Conservation (phyloP, 2,797 vertebrate genomes). For the Neopelma chrysocephalum region DNA sequence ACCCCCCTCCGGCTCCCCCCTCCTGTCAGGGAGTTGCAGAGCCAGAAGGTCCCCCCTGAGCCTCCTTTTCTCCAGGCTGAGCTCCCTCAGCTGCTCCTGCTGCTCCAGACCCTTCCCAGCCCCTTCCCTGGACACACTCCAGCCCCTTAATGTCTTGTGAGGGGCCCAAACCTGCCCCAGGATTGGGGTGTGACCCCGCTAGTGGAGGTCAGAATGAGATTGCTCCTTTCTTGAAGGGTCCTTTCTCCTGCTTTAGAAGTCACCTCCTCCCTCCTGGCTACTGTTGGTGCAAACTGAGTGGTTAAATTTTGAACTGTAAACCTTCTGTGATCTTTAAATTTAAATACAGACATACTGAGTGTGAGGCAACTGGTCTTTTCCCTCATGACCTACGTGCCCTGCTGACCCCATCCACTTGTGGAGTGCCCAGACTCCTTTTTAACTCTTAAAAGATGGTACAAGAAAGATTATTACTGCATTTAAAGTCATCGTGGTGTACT, state of each 20-base stretch:
- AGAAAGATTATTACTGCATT: not conserved
- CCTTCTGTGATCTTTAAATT: not conserved
- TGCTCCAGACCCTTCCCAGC: too few relatives aligned
- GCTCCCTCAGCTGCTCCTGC: too few relatives aligned
- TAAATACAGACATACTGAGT: not conserved
- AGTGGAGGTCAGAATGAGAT: rapidly evolving
- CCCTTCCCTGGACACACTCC: too few relatives aligned
- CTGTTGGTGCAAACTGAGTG: not conserved
- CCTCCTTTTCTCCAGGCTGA: too few relatives aligned
- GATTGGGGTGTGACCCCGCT: too few relatives aligned
- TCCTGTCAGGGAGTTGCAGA: too few relatives aligned
- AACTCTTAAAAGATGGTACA: not conserved
- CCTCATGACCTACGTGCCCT: rapidly evolving
- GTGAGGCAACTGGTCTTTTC: not conserved
- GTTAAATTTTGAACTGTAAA: not conserved
- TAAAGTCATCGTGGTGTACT: not conserved
- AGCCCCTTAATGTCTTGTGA: too few relatives aligned
- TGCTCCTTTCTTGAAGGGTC: too few relatives aligned
- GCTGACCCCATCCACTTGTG: not conserved
- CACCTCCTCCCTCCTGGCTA: not conserved
- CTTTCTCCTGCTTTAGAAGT: not conserved
- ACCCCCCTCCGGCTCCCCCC: too few relatives aligned
- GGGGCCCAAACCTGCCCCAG: too few relatives aligned
- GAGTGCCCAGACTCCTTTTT: not conserved
- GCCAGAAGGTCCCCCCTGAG: too few relatives aligned